These are phyloP conservation scores for Argyrosomus japonicus DNA, from an alignment of 2,113 vertebrate species.

Conservation along the genomic window DNA sequence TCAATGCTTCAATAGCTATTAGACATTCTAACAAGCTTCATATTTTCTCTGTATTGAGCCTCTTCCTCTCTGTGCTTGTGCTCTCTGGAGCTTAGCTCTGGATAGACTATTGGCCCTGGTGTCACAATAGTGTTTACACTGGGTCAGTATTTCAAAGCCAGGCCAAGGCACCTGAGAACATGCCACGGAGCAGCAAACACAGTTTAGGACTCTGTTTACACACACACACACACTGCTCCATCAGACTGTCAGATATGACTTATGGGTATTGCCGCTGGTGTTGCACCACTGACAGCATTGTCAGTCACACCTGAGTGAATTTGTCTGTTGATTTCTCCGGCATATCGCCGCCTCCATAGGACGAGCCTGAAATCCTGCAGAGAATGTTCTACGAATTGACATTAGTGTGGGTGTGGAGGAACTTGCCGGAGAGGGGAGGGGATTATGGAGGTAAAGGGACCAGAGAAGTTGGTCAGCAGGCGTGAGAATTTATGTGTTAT, in stretches of 20 bases:
- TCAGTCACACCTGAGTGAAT: slow-evolving; percentile 63
- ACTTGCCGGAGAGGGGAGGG: neutral
- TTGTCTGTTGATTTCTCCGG: slow-evolving; percentile 40
- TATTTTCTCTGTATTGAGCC: neutral
- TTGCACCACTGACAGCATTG: slow-evolving; percentile 54
- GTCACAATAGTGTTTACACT: slow-evolving; percentile 42
- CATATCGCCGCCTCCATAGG: slow-evolving; percentile 27
- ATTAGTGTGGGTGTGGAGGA: slow-evolving; percentile 19
- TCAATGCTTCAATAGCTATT: slow-evolving; percentile 10
- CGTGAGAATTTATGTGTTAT: slow-evolving; percentile 32
- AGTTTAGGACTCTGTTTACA: neutral
- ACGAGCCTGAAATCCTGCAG: slow-evolving; percentile 38
- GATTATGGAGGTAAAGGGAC: slow-evolving; percentile 21
- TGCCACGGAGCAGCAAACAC: slow-evolving; percentile 28
- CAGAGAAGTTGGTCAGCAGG: slow-evolving; percentile 8
- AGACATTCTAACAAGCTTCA: neutral
- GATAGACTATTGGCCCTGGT: slow-evolving; percentile 10
- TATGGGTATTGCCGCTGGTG: slow-evolving; percentile 48
- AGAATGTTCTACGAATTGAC: slow-evolving; percentile 49
- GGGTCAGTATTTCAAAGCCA: slow-evolving; percentile 46
- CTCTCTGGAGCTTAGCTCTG: slow-evolving; percentile 3
- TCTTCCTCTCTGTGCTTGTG: neutral
- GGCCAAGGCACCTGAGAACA: slow-evolving; percentile 37
- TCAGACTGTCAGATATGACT: slow-evolving; percentile 62
- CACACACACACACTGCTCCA: slow-evolving; percentile 19